These are phyloP conservation scores for Neoascia interrupta DNA, from an alignment of 2,888 invertebrate genomes.

Conservation along the genomic window DNA sequence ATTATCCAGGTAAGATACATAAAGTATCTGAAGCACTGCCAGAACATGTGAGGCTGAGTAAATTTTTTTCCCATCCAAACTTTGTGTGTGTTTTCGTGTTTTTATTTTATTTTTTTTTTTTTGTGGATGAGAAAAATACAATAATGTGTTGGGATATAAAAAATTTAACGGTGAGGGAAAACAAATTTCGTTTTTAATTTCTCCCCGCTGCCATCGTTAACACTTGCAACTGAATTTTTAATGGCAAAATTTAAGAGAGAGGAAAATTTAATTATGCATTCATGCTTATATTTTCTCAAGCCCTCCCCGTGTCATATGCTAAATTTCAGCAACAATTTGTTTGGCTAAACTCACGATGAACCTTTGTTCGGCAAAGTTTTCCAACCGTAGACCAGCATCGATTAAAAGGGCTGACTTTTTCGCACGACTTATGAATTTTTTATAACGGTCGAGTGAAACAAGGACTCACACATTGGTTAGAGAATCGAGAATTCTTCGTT, in stretches of 20 bases:
- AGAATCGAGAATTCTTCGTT: not conserved
- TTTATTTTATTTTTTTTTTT: slow-evolving; percentile 2
- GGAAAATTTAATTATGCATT: not conserved
- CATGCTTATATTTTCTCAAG: not conserved
- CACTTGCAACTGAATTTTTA: slow-evolving; percentile 18
- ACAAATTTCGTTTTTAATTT: slow-evolving; percentile 17
- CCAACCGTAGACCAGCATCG: slow-evolving; percentile 1
- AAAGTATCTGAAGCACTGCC: slow-evolving; percentile 26
- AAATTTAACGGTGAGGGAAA: slow-evolving; percentile 22
- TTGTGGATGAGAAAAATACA: slow-evolving; percentile 1
- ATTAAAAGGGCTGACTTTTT: slow-evolving; percentile 26
- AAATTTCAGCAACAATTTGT: not conserved
- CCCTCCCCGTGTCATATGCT: no score
- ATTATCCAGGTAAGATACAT: slow-evolving; percentile 55
- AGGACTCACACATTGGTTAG: not conserved
- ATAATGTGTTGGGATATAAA: slow-evolving; percentile 19
- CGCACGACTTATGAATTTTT: slow-evolving; percentile 40
- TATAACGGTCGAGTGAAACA: slow-evolving; percentile 38
- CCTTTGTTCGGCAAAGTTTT: not conserved
- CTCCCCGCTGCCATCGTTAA: slow-evolving; percentile 11
- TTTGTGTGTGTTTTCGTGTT: no score
- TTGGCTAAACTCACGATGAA: not conserved
- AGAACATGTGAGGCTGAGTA: slow-evolving; percentile 20
- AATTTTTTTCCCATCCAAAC: no score
- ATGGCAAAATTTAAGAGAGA: not conserved